Percentiles rank a stretch among this genome's conserved stretches.
phyloP scores from a whole-genome alignment of 2,888 invertebrate genomes.

The Dicroscelio sp. region DNA sequence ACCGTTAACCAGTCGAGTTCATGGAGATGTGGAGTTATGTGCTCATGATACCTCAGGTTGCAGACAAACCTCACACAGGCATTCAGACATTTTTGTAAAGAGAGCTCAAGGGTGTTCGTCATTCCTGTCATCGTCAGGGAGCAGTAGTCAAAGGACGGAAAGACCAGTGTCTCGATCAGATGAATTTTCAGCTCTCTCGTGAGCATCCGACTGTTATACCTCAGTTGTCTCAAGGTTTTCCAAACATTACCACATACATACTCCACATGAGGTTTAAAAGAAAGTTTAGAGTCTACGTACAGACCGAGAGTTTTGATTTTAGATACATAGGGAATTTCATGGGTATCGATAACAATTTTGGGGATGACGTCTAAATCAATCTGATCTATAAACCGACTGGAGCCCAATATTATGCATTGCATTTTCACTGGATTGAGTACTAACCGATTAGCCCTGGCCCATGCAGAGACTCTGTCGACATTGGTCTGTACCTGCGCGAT shows the following conservation, averaged over 20 bases:
- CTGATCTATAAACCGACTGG: not conserved
- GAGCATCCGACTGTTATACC: too few relatives aligned
- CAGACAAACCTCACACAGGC: not conserved
- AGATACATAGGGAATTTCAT: not conserved
- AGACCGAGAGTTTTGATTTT: not conserved
- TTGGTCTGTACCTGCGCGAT: not conserved
- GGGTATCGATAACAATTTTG: not conserved
- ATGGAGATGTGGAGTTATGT: not conserved
- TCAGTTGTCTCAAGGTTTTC: too few relatives aligned
- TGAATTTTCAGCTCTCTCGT: not conserved
- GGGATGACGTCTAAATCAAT: not conserved
- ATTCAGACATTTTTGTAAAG: too few relatives aligned
- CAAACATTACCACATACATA: not conserved
- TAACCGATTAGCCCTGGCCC: not conserved
- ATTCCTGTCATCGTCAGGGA: not conserved
- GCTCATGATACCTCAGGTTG: not conserved
- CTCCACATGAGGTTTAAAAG: not conserved
- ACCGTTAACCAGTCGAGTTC: not conserved
- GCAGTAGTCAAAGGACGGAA: too few relatives aligned
- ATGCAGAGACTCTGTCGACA: not conserved
- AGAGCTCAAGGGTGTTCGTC: not conserved
- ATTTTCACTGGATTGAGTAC: not conserved
- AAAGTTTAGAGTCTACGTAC: not conserved
- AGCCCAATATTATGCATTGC: not conserved
- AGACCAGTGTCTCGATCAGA: not conserved